These are phyloP conservation scores for Tribolium freemani DNA, from an alignment of 2,888 invertebrate genomes.

Conservation along the genomic window DNA sequence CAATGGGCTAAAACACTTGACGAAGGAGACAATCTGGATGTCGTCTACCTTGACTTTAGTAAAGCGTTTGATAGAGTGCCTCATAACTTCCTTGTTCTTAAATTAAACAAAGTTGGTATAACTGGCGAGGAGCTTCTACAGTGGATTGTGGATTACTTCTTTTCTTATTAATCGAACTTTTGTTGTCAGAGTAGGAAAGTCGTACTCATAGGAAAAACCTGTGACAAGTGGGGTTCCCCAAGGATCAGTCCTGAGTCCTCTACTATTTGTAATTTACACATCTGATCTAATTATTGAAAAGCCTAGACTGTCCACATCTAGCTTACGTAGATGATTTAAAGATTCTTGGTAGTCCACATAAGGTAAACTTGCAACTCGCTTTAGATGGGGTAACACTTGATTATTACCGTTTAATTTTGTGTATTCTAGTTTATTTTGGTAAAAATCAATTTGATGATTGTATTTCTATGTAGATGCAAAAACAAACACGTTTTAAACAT, in stretches of 20 bases:
- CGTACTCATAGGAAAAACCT: not conserved
- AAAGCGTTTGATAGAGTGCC: no score
- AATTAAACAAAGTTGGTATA: no score
- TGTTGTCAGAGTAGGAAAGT: not conserved
- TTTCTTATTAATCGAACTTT: no score
- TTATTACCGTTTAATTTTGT: not conserved
- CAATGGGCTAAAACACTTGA: no score
- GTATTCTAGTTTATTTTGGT: not conserved
- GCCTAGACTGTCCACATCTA: not conserved
- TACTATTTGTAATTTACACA: not conserved
- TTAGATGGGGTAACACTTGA: not conserved
- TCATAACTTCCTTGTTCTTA: no score
- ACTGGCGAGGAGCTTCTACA: no score
- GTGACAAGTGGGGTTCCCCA: not conserved
- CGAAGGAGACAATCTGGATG: no score
- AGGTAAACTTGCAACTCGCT: not conserved
- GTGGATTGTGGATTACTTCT: no score
- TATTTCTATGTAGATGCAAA: no score
- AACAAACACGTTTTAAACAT: no score
- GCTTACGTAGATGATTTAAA: not conserved
- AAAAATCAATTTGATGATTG: no score
- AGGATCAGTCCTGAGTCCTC: not conserved
- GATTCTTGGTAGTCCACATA: not conserved
- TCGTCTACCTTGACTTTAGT: no score
- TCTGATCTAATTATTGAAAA: not conserved